Evolutionary conservation across 2,888 invertebrate genomes (phyloP), one percentile per base, ranked within the genome.

Genomic region (Brachycybe producta): DNA sequence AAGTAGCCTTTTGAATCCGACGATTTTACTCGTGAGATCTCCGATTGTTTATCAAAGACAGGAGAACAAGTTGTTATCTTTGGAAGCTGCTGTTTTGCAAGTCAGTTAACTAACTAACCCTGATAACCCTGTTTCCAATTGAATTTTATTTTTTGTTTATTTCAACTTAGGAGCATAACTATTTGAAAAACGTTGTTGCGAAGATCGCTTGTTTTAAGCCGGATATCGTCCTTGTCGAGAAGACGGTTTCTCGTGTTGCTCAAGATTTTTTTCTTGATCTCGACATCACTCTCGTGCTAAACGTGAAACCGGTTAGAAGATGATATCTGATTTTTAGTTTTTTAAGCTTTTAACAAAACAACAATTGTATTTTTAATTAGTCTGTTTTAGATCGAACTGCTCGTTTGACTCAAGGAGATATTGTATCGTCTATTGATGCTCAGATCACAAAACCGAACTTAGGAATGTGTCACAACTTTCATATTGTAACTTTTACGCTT

Each of bases 41-140:
- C 82, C 92, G 2, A 82, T 98, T 47, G 90, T 91, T 54, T 98
- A 95, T 67, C 94, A 97, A 66, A 73, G 92, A 51, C 48, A 51
- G 26, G 91, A 94, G 65, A 91, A 91, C 13, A 85, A 91, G 64
- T 76, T 95, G 54, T 81, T 92, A 44, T 90, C 92, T 2, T 71
- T 98, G 49, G 95, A 97, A 62, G 94, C 95, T 1, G 82, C 97
- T 23, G 74, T 95, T 59, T 73, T 92, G 70, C 95, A 95, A 75
- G 86, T 84, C 52, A 21, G 11, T 11, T n/a, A n/a, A n/a, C n/a
- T n/a, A n/a, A n/a, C n/a, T n/a, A n/a, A n/a, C n/a, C n/a, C n/a
- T n/a, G n/a, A n/a, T n/a, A n/a, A n/a, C n/a, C n/a, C n/a, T n/a
- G n/a, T n/a, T n/a, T n/a, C n/a, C n/a, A n/a, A n/a, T n/a, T n/a